Conservation (phyloP, 2,888 invertebrate species). For the Ametastegia equiseti region DNA sequence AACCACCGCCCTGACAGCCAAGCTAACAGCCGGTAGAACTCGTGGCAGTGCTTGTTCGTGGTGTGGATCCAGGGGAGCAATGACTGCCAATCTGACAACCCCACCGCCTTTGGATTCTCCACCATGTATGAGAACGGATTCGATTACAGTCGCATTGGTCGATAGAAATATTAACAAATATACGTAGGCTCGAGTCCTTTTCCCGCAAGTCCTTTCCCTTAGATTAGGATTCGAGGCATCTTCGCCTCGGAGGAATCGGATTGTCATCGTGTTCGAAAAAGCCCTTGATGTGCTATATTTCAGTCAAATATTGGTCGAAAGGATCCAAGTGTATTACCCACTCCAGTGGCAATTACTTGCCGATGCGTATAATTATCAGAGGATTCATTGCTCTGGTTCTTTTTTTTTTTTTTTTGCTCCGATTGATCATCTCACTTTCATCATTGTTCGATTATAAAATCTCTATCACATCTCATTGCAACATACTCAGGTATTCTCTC, state of each 20-base stretch:
- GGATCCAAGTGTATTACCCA: too few species aligned
- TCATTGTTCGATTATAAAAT: neutral
- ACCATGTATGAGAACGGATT: constrained; percentile 75
- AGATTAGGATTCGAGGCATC: constrained; percentile 49
- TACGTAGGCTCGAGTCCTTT: constrained; percentile 3
- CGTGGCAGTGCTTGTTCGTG: constrained; percentile 82
- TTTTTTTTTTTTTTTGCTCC: too few species aligned
- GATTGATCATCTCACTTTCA: neutral
- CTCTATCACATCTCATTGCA: too few species aligned
- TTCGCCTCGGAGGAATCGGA: constrained; percentile 50
- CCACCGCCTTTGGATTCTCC: constrained; percentile 73
- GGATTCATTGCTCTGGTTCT: neutral
- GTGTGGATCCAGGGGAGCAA: constrained; percentile 80
- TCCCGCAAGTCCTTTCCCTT: constrained; percentile 12
- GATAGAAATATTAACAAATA: constrained; percentile 36
- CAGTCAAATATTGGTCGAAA: neutral
- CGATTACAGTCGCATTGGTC: constrained; percentile 62
- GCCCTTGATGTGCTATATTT: neutral
- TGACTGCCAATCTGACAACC: constrained; percentile 81
- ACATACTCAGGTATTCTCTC: too few species aligned
- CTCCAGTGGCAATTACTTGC: neutral
- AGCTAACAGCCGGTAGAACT: constrained; percentile 84
- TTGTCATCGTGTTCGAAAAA: constrained; percentile 47
- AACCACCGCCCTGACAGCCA: constrained; percentile 83
- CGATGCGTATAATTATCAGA: neutral